Base-by-base conservation (phyloP, 2,113 vertebrate genomes). In the Vombatus ursinus region DNA sequence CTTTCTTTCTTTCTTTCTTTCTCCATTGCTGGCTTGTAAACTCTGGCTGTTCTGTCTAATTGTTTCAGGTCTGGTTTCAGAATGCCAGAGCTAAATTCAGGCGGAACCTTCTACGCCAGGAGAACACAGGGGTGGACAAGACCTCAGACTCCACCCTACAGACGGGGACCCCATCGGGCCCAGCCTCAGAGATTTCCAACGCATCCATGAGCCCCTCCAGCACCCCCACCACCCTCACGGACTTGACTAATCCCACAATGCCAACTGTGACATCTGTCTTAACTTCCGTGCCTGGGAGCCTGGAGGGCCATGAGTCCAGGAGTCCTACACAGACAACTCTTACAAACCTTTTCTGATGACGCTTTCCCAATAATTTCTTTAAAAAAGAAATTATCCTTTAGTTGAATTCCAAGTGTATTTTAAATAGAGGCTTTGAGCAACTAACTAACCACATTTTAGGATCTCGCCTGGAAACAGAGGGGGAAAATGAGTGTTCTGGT, bases 331-430 rank as follows among this genome's bases (percentile, higher is more conserved):
- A 99, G 99, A 99, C 99, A 97, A 99, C 99, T 77, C 99, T 99
- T 95, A 99, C 99, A 96, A 99, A 99, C 97, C 99, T 99, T 98
- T 99, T 99, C 99, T 99, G 99, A 99, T 99, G 99, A 99, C 98
- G 98, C 96, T 97, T 57, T 95, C 98, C 97, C 97, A 95, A 98
- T 97, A 96, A 98, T 99, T 99, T 99, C 98, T 99, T 99, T 99
- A 98, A 98, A 98, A 98, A 98, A 99, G 98, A 99, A 99, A 98
- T 98, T 99, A 98, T 98, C 98, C n/a, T 98, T 98, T 99, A 98
- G 98, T 99, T 99, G 98, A 98, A 98, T 99, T 99, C 98, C 99
- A 99, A 99, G 99, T 98, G 98, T 98, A 98, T 99, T 99, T 99
- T 99, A 99, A 98, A 98, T 99, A 99, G 99, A 99, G 99, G 99